Evolutionary conservation across 2,888 invertebrate genomes (phyloP).

Genomic region (Napeogenes inachia): DNA sequence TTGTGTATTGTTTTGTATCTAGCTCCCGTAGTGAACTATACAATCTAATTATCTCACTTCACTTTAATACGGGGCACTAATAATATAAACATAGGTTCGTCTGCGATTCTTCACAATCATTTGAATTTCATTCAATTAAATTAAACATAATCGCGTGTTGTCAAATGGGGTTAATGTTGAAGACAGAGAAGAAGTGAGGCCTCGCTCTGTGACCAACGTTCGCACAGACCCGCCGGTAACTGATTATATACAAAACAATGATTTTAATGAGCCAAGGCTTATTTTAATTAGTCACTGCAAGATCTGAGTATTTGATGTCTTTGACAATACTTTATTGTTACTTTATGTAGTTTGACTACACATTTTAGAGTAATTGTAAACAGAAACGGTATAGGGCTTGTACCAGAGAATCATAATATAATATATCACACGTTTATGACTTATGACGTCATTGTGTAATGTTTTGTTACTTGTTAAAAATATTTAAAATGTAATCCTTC

Average conservation of each 20-base stretch:
- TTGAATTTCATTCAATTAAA: not conserved
- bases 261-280: slow-evolving; percentile 4
- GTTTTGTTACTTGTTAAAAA: not conserved
- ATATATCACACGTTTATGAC: not conserved
- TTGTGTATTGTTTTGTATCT: too few species aligned
- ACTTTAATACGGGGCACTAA: too few species aligned
- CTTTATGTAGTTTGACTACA: not conserved
- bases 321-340: not conserved
- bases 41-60: too few species aligned
- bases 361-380: not conserved
- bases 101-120: too few species aligned
- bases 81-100: too few species aligned
- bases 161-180: slow-evolving; percentile 44
- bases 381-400: not conserved
- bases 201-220: slow-evolving; percentile 17
- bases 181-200: slow-evolving; percentile 40
- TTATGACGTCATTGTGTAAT: not conserved
- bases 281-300: not conserved
- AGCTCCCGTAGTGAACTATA: too few species aligned
- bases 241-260: slow-evolving; percentile 4
- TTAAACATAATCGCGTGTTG: slow-evolving; percentile 33
- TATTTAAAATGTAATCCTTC: too few species aligned
- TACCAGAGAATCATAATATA: not conserved
- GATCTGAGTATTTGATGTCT: slow-evolving; percentile 1
- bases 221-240: slow-evolving; percentile 3